phyloP scores from a whole-genome alignment of 2,888 invertebrate genomes.

The Ditula angustiorana region DNA sequence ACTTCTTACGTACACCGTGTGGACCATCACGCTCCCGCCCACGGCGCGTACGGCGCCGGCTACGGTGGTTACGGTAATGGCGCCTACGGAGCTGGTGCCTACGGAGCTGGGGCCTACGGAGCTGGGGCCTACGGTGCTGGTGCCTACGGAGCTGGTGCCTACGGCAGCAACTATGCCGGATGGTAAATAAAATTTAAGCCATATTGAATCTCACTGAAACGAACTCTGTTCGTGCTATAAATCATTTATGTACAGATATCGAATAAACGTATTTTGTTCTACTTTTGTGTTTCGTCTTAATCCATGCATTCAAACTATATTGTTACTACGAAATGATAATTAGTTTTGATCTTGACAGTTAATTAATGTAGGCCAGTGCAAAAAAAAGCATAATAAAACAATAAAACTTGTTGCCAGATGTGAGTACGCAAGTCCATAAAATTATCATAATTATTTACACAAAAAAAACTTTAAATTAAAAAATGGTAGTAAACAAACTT shows the following conservation, averaged over 20 bases:
- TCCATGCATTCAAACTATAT: background rate
- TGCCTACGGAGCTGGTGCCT: constrained; percentile 39
- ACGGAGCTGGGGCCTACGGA: constrained; percentile 4
- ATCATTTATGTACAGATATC: background rate
- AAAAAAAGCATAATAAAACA: background rate
- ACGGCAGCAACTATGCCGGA: constrained; percentile 10
- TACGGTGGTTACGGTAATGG: constrained; percentile 40
- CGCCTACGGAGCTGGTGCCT: constrained; percentile 23
- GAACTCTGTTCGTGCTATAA: background rate
- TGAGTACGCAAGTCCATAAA: background rate
- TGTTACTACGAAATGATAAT: background rate
- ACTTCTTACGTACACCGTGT: constrained; percentile 11
- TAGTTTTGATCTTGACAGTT: background rate
- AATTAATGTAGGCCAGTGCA: background rate
- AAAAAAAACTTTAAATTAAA: background rate
- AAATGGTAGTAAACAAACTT: background rate
- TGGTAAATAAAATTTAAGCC: background rate
- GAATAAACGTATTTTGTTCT: background rate
- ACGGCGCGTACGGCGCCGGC: constrained; percentile 18
- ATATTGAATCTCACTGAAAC: background rate
- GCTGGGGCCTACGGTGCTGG: constrained; percentile 8
- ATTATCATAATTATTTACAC: background rate
- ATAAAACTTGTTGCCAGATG: background rate
- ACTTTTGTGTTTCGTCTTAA: background rate
- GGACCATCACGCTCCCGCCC: background rate